These are phyloP conservation scores for Chorisops tibialis DNA, from an alignment of 2,888 invertebrate genomes.

Conservation along the genomic window DNA sequence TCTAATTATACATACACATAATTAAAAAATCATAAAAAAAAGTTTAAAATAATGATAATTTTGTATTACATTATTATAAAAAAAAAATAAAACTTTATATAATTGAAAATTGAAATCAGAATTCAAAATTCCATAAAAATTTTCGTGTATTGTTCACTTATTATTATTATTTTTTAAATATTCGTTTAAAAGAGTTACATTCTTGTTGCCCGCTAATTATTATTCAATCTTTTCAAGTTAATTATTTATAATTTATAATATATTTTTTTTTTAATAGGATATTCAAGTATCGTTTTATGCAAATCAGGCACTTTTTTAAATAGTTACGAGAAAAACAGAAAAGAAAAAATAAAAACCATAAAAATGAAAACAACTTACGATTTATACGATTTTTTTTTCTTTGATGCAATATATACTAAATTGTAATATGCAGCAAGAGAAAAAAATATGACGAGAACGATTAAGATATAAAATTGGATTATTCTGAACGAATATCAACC, in stretches of 20 bases:
- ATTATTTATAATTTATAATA: not conserved
- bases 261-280: constrained; percentile 4
- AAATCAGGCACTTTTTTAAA: constrained; percentile 33
- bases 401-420: constrained; percentile 11
- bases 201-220: constrained; percentile 8
- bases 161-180: constrained; percentile 5
- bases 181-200: constrained; percentile 10
- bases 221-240: not conserved
- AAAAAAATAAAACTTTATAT: constrained; percentile 7
- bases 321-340: constrained; percentile 9
- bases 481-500: no score
- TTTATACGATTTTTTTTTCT: constrained; percentile 1
- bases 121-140: constrained; percentile 18
- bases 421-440: not conserved
- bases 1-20: not conserved
- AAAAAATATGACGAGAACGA: no score
- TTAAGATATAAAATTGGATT: no score
- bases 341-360: not conserved
- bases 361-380: constrained; percentile 9
- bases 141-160: not conserved
- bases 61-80: constrained; percentile 1
- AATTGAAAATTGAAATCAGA: constrained; percentile 13
- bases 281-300: constrained; percentile 22
- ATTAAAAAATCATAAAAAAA: not conserved
- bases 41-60: not conserved